Evolutionary conservation across 2,888 invertebrate species (phyloP).

Genomic region (Eledone cirrhosa): DNA sequence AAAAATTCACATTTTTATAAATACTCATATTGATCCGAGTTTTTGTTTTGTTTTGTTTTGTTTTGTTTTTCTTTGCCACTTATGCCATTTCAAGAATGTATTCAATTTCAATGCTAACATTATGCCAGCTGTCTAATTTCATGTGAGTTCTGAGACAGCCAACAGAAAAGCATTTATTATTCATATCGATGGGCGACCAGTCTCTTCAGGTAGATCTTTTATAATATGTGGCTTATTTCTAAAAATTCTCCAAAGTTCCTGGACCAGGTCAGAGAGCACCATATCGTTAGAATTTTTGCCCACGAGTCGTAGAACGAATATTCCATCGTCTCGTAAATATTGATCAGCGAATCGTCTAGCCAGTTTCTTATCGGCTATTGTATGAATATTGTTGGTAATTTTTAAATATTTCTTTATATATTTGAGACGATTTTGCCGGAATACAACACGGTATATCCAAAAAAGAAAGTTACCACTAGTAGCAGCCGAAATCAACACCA

Average conservation of each 20-base stretch:
- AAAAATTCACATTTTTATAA: neutral
- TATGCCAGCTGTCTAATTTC: too few relatives aligned
- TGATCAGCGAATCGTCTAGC: constrained; percentile 55
- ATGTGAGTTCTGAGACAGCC: neutral
- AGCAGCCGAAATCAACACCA: constrained; percentile 51
- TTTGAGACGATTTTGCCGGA: constrained; percentile 49
- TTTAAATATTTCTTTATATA: constrained; percentile 59
- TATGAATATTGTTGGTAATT: constrained; percentile 51
- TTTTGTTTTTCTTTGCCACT: too few relatives aligned
- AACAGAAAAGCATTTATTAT: neutral
- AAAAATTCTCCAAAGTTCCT: constrained; percentile 54
- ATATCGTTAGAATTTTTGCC: constrained; percentile 59
- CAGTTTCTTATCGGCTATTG: constrained; percentile 54
- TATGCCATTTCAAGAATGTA: too few relatives aligned
- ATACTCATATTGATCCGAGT: neutral
- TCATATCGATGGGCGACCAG: constrained; percentile 31
- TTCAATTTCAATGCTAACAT: too few relatives aligned
- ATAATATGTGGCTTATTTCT: constrained; percentile 49
- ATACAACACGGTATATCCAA: constrained; percentile 54
- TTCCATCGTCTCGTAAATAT: constrained; percentile 56
- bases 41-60: too few relatives aligned
- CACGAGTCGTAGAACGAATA: constrained; percentile 56
- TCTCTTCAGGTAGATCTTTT: constrained; percentile 47
- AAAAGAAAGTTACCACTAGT: constrained; percentile 55
- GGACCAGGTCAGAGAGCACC: constrained; percentile 54